Base-by-base conservation (phyloP, 2,797 vertebrate genomes). In the Astyanax mexicanus region DNA sequence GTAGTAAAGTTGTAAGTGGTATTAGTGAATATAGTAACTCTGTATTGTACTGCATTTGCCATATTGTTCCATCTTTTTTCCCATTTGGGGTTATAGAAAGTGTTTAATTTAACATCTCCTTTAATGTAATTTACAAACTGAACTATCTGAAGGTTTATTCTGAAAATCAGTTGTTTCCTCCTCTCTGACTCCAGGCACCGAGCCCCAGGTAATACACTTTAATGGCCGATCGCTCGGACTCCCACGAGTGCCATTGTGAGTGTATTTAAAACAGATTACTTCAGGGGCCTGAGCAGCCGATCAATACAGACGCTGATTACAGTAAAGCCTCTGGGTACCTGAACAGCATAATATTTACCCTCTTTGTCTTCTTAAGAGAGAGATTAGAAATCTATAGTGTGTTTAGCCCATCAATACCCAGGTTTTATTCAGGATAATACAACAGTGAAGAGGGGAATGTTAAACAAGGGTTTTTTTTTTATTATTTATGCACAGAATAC, bases 231-330 rank as follows among this genome's bases (percentile, higher is more conserved):
- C 51, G 86, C 66, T 65, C 75, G 81, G 72, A 79, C 78, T 78
- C 77, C 79, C 81, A 85, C 85, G 84, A 75, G 80, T 44, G 32
- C 84, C 49, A 67, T 82, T 77, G 83, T 89, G 90, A 92, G 93
- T 92, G 90, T 90, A 93, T 96, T 96, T 93, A 94, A 95, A 97
- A 96, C 94, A 92, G 93, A 97, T 97, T 95, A 94, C 92, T 94
- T 93, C 91, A 93, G 88, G 89, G 92, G 88, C 84, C 89, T 84
- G 84, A 89, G 88, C 88, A 91, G 90, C 47, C 72, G 62, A 95
- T 97, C 96, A 92, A 96, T 98, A 95, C 91, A 92, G 86, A 91
- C 86, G 91, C 93, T 94, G 93, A 93, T 92, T 95, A 95, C 92
- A 95, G 88, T 93, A 93, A n/a, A 95, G 92, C 92, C 89, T 71